Evolutionary conservation across 2,888 invertebrate species (phyloP), one percentile per base, ranked within the genome.

Genomic region (Brassicogethes aeneus): DNA sequence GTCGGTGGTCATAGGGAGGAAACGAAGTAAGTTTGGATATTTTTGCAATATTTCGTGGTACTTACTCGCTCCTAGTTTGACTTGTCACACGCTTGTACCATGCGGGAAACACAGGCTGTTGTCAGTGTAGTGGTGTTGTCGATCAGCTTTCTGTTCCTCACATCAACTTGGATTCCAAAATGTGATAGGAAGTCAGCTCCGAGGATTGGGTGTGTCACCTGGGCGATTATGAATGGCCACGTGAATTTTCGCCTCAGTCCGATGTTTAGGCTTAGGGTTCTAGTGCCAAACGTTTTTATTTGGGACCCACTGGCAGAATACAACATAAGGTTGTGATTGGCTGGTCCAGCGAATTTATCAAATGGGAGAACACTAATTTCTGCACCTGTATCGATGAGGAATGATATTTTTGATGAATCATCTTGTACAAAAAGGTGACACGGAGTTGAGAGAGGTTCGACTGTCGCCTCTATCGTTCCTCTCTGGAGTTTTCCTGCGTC

Each of bases 181-280:
- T 53, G 47, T 1, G 10, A 17, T 31, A 13, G 61, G 37, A 65
- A 60, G 43, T 63, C 61, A 1, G 52, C 56, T 3, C 61, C 60
- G 8, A 63, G 59, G 8, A 64, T 61, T 0, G 64, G 53, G 3
- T 49, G 52, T 0, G 55, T 44, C 2, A 62, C 54, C 33, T 62
- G 58, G 0, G 61, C 60, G 1, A 64, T 46, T 1, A 58, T 40
- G 42, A 63, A 64, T 1, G 47, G 43, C 59, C 58, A 65, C 0
- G 34, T 30, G 17, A 55, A 59, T 1, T 44, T 47, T 1, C 59
- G 50, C 15, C 55, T 49, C 2, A 62, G 40, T 2, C 59, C 59
- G 5, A 63, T 17, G 30, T 58, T 47, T 1, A 59, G 39, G 1
- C 10, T 12, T 8, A 41, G 15, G n/a, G 15, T 13, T 14, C 30